Evolutionary conservation across 35 echinoderm and acorn worm genomes (phyloP).

Genomic region (Apostichopus californicus): DNA sequence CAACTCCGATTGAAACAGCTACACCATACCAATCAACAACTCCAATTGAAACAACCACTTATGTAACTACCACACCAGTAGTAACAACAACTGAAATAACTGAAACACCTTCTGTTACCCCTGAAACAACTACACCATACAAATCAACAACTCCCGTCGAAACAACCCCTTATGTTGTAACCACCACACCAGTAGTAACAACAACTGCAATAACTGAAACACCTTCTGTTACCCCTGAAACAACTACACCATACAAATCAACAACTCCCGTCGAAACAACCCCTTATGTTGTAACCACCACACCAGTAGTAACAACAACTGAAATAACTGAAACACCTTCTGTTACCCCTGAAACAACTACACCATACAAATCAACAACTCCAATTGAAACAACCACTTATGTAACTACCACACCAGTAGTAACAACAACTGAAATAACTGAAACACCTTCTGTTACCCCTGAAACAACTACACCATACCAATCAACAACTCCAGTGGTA

Average conservation of each 20-base stretch:
- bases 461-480: no score
- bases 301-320: not conserved
- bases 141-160: not conserved
- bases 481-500: not conserved
- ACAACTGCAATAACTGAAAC: not conserved
- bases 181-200: not conserved
- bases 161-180: not conserved
- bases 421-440: not conserved
- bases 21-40: not conserved
- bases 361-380: not conserved
- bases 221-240: not conserved
- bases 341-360: not conserved
- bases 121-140: not conserved
- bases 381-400: not conserved
- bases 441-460: no score
- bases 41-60: not conserved
- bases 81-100: not conserved
- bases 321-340: no score
- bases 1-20: not conserved
- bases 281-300: not conserved
- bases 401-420: not conserved
- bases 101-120: not conserved
- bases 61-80: not conserved
- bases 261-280: not conserved
- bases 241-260: not conserved